Conservation (phyloP, 2,888 invertebrate genomes). For the Oxycera nigricornis region DNA sequence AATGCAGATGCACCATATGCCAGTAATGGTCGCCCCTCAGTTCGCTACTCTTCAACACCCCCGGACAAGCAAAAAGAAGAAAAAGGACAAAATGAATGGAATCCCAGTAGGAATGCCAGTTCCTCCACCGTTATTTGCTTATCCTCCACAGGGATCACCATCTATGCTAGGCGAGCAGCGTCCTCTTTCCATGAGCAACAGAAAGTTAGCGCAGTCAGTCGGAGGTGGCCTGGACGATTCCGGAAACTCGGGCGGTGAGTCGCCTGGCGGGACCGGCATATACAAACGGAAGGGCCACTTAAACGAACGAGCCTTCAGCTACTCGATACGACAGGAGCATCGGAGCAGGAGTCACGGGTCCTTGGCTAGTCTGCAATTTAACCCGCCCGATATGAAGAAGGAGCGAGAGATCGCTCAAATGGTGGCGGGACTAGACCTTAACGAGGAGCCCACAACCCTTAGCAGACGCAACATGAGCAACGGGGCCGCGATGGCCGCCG, state of each 20-base stretch:
- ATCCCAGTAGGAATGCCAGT: conserved; percentile 63
- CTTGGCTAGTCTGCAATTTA: conserved; percentile 88
- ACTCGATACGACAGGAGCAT: conserved; percentile 93
- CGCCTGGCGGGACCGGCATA: conserved; percentile 78
- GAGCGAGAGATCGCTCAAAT: conserved; percentile 92
- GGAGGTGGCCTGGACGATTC: conserved; percentile 70
- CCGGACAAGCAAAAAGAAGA: conserved; percentile 65
- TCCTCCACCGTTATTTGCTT: conserved; percentile 64
- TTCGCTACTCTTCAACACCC: conserved; percentile 71
- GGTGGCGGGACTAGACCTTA: conserved; percentile 87
- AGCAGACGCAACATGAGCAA: conserved; percentile 52
- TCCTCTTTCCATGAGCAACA: conserved; percentile 65
- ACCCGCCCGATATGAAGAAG: conserved; percentile 84
- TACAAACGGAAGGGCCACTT: conserved; percentile 90
- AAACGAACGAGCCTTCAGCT: conserved; percentile 91
- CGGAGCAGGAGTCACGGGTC: conserved; percentile 92
- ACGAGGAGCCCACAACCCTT: conserved; percentile 71
- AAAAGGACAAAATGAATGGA: conserved; percentile 61
- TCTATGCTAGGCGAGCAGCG: conserved; percentile 68
- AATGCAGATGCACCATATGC: conserved; percentile 56
- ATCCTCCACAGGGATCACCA: conserved; percentile 60
- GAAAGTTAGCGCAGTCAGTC: conserved; percentile 73
- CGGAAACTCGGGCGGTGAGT: conserved; percentile 64
- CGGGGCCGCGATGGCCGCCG: conserved; percentile 48
- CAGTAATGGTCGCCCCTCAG: conserved; percentile 65